Evolutionary conservation across 2,113 vertebrate genomes (phyloP), one percentile per base, ranked within the genome.

Genomic region (Accipiter virgatus): DNA sequence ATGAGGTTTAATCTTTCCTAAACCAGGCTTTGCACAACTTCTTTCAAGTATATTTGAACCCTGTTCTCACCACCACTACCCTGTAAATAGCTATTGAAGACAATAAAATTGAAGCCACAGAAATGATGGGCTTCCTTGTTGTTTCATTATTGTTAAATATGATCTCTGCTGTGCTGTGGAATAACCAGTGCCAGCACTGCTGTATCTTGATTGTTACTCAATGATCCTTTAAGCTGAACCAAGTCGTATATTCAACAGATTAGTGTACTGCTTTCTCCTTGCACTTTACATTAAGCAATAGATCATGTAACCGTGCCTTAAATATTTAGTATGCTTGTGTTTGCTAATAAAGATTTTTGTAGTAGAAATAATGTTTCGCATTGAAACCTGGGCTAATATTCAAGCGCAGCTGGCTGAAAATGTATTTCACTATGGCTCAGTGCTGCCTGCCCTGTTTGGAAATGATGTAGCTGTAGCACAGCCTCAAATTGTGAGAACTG

Each of bases 371-470:
- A 36, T 50, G 38, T 68, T 86, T 92, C 68, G 38, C 0, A 0
- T 29, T 75, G 80, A 47, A 42, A 26, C 20, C 20, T 13, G 21
- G 34, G 66, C 67, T 21, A 25, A 58, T 19, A 16, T 45, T 42
- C 3, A 10, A 81, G 63, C 11, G 50, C 53, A 63, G 63, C 63
- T 62, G 48, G 32, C 29, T 94, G 82, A 13, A 36, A 62, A 66
- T 32, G 15, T 2, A 2, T 68, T 18, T n/a, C 31, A 2, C 16
- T 5, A 1, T 5, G 42, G 34, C 68, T 83, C 4, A 1, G 58
- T 40, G 70, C 45, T 53, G 63, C 42, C 38, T 62, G 2, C 47
- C 43, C 85, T 29, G 3, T 13, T 47, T 43, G 58, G 71, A 19
- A 82, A 47, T 11, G 26, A 1, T 26, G 27, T 36, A 36, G 58